Conservation (phyloP, 2,888 invertebrate genomes). For the Orgyia antiqua region DNA sequence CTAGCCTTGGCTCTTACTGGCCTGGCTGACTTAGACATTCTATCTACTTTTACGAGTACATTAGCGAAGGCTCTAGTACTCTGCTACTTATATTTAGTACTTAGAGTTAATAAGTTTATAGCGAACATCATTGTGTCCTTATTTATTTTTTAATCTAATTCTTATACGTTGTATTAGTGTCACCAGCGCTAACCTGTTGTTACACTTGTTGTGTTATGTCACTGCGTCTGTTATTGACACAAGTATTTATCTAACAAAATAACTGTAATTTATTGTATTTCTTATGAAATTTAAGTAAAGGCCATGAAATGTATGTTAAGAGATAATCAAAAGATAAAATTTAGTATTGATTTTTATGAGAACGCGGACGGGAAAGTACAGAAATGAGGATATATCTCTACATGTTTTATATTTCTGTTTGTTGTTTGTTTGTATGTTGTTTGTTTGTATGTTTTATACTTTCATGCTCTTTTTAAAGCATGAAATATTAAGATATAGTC, state of each 20-base stretch:
- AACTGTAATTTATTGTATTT: no score
- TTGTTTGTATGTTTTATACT: no score
- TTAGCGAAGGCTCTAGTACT: conserved; percentile 65
- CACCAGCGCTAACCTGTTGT: conserved; percentile 17
- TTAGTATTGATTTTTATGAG: no score
- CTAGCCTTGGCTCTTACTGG: conserved; percentile 77
- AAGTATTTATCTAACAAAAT: conserved; percentile 4
- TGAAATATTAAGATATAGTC: no score
- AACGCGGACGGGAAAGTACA: no score
- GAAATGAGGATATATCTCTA: no score
- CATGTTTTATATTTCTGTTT: no score
- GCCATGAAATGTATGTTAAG: no score
- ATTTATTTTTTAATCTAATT: conserved; percentile 50
- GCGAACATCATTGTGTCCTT: conserved; percentile 39
- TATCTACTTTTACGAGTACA: conserved; percentile 78
- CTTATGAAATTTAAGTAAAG: no score
- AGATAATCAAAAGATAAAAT: no score
- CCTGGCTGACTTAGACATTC: conserved; percentile 78
- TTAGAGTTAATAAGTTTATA: conserved; percentile 46
- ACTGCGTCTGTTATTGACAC: conserved; percentile 4
- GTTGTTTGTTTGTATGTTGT: no score
- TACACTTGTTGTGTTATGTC: conserved; percentile 9
- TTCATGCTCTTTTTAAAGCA: no score
- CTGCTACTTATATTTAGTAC: conserved; percentile 51
- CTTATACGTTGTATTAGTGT: conserved; percentile 44